Evolutionary conservation across 2,888 invertebrate species (phyloP).

Genomic region (Spisula subtruncata): DNA sequence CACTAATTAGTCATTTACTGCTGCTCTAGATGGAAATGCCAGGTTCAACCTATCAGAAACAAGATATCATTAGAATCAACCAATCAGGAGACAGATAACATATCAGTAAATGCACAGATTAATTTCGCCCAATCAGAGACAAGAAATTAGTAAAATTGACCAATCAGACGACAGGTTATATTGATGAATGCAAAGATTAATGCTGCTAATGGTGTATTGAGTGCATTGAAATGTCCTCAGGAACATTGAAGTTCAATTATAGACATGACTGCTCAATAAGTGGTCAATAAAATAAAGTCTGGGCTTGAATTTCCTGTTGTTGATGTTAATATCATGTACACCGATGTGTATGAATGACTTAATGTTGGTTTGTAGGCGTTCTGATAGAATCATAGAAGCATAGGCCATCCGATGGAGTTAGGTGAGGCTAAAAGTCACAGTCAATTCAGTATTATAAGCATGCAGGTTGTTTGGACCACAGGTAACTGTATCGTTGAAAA

Average conservation of each 20-base stretch:
- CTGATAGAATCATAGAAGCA: background rate
- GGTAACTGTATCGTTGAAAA: too few species aligned
- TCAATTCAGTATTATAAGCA: background rate
- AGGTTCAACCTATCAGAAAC: background rate
- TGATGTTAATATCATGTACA: background rate
- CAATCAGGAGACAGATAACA: background rate
- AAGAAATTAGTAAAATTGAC: background rate
- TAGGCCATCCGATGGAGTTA: too few species aligned
- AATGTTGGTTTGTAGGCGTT: background rate
- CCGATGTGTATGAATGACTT: background rate
- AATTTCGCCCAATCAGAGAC: conserved; percentile 3
- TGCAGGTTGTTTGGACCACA: too few species aligned
- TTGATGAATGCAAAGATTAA: background rate
- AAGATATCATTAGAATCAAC: background rate
- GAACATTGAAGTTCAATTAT: conserved; percentile 4
- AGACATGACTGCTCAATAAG: background rate
- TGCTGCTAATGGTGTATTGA: background rate
- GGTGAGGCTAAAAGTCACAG: background rate
- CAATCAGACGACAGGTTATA: background rate
- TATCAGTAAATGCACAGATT: background rate
- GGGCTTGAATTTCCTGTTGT: background rate
- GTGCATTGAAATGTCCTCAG: background rate
- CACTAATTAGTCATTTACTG: conserved; percentile 5
- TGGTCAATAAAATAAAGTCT: conserved; percentile 26
- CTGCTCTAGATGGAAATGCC: background rate